These are phyloP conservation scores for Brachyalestes nurse DNA, from an alignment of 2,797 vertebrate genomes.

Conservation along the genomic window DNA sequence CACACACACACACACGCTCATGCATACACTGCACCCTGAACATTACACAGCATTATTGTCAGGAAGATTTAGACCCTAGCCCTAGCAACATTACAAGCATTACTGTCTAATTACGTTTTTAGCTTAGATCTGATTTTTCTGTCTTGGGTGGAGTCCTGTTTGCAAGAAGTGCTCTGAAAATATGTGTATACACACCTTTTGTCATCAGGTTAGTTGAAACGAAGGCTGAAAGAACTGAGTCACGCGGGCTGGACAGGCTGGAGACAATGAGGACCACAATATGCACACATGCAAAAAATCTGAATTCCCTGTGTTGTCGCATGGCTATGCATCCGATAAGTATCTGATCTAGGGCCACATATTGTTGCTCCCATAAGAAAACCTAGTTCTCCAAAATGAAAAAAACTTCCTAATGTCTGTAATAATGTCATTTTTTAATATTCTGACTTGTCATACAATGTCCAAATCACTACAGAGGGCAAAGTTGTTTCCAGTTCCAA, in stretches of 20 bases:
- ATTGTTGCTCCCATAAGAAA: not conserved
- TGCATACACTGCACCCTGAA: conserved; percentile 5
- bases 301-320: no score
- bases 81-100: not conserved
- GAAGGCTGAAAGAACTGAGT: no score
- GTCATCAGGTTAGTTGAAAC: not conserved
- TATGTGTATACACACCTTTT: not conserved
- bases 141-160: not conserved
- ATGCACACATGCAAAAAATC: not conserved
- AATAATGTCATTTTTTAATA: no score
- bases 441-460: not conserved
- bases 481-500: no score
- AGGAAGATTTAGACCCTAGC: not conserved
- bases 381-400: not conserved
- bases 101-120: not conserved
- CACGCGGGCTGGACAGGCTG: not conserved
- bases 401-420: not conserved
- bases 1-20: not conserved
- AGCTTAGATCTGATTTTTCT: not conserved
- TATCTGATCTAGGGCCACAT: not conserved
- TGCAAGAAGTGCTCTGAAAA: not conserved
- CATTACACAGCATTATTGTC: not conserved
- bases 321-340: not conserved
- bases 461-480: no score
- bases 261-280: not conserved